These are phyloP conservation scores for Byasa hedistus DNA, from an alignment of 2,888 invertebrate genomes.

Conservation along the genomic window DNA sequence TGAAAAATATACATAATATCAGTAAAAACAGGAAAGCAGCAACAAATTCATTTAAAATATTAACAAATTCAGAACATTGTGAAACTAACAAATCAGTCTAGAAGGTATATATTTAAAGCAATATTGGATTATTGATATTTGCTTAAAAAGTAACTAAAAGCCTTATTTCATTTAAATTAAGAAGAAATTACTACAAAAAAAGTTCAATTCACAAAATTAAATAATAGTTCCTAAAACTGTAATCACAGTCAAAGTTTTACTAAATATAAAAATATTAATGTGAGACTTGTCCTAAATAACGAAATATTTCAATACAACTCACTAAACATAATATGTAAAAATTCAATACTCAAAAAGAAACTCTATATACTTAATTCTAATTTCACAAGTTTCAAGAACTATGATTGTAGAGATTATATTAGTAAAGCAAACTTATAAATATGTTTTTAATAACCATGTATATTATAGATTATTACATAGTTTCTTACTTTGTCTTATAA, in stretches of 20 bases:
- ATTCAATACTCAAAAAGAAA: not conserved
- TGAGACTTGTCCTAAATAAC: not conserved
- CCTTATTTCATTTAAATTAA: not conserved
- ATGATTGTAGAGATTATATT: conserved; percentile 13
- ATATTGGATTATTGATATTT: not conserved
- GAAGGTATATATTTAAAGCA: not conserved
- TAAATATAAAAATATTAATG: not conserved
- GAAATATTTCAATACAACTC: not conserved
- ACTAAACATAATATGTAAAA: not conserved
- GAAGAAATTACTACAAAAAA: not conserved
- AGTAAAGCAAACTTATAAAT: not conserved
- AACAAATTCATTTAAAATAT: too few relatives aligned
- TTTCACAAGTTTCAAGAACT: conserved; percentile 20
- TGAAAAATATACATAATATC: too few relatives aligned
- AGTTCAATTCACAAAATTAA: not conserved
- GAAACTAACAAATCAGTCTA: not conserved
- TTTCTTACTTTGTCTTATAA: not conserved
- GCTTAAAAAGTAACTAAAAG: not conserved
- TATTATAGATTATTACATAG: not conserved
- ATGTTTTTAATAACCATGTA: not conserved
- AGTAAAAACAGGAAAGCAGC: too few relatives aligned
- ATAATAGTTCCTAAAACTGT: not conserved
- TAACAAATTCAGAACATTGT: not conserved
- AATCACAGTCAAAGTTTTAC: not conserved
- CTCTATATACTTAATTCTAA: conserved; percentile 2